Evolutionary conservation across 2,113 vertebrate genomes (phyloP), one percentile per base, ranked within the genome.

Genomic region (Calyptommatus sinebrachiatus): DNA sequence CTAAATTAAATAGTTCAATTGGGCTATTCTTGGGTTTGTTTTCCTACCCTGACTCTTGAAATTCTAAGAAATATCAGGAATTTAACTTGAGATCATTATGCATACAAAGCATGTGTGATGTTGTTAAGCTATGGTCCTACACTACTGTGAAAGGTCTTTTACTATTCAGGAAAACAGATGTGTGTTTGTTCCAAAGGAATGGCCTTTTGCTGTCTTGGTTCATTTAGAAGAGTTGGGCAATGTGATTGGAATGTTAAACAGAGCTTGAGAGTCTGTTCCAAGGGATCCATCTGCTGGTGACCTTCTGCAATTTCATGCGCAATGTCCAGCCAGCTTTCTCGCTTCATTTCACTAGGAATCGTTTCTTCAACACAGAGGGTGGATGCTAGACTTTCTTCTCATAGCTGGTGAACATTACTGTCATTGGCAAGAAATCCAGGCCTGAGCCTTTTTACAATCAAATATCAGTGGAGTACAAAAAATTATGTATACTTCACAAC

Each of bases 221-320:
- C 63, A 29, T 57, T 20, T 74, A 48, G 77, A 71, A 35, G 71
- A 29, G 70, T 87, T 73, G 8, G 62, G 82, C 67, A 84, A 82
- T 0, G 1, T 0, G 0, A 71, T 24, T 53, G 35, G 48, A 88
- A 45, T 0, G 0, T 2, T 16, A 24, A 89, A 29, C n/a, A 62
- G 77, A 11, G 65, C 65, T 1, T 2, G 35, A 53, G 45, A 67
- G 57, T 53, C 29, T 84, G 29, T 0, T 35, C 31, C 57, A 0
- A 0, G 2, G 77, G 70, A 84, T 77, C 76, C 81, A 89, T 50
- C 82, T 86, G 62, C 53, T 85, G 82, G 82, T 1, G 4, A 71
- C 65, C 41, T 66, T 4, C 63, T 67, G 18, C 26, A 0, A 20
- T 1, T 0, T 0, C 0, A 0, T n/a, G 71, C 28, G 31, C 76